These are phyloP conservation scores for Recurvirostra avosetta DNA, from an alignment of 2,113 vertebrate species.

Conservation along the genomic window DNA sequence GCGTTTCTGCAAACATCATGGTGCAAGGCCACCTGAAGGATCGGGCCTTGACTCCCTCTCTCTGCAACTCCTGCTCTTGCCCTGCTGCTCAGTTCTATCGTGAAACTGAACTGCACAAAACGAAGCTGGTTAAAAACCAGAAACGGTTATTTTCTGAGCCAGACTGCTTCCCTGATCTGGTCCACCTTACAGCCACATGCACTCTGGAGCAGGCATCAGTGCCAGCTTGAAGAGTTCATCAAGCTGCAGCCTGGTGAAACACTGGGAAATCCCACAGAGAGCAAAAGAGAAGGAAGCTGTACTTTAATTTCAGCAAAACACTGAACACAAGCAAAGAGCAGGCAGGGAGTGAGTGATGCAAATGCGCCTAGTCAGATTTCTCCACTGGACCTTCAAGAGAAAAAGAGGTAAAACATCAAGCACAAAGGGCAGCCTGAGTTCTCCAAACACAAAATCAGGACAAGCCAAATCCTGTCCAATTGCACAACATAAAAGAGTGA, in stretches of 20 bases:
- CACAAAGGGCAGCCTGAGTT: conserved; percentile 36
- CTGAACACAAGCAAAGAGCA: not conserved
- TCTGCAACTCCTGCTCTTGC: not conserved
- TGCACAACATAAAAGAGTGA: conserved; percentile 62
- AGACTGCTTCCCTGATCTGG: not conserved
- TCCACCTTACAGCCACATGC: not conserved
- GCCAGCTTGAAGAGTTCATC: not conserved
- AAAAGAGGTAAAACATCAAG: conserved; percentile 31
- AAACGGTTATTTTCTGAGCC: not conserved
- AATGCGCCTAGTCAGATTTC: not conserved
- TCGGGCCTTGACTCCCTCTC: not conserved
- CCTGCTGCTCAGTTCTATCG: not conserved
- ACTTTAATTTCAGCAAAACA: conserved; percentile 44
- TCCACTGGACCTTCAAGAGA: conserved; percentile 41
- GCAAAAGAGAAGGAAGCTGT: not conserved
- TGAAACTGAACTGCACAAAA: not conserved
- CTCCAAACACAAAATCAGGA: conserved; percentile 41
- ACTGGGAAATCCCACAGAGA: not conserved
- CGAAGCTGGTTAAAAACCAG: not conserved
- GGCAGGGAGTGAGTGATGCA: conserved; percentile 28
- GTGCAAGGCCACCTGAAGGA: not conserved
- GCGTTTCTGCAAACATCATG: not conserved
- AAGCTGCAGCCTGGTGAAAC: not conserved
- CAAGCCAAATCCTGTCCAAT: conserved; percentile 47
- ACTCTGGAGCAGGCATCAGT: not conserved